Evolutionary conservation across 2,113 vertebrate species (phyloP), one percentile per base, ranked within the genome.

Genomic region (Myotis lucifugus): DNA sequence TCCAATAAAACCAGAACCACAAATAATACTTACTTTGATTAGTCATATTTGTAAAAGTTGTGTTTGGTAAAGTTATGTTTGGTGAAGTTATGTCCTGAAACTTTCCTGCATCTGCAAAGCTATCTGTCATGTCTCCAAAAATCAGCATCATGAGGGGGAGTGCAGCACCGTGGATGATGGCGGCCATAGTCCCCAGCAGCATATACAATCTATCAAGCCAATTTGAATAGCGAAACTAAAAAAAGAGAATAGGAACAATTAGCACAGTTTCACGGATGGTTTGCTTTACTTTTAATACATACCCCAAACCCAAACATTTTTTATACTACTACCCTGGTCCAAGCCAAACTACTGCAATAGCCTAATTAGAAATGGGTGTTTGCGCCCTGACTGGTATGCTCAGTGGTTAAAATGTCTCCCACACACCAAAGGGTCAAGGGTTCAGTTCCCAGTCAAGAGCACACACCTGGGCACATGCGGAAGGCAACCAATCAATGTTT

Each of bases 101-200:
- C 2, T 27, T 86, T 67, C 90, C 94, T 86, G 82, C 23, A 1
- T 0, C 0, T 73, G 99, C 93, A 96, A 99, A 99, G 89, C 97
- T 99, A 97, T 99, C 98, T 0, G 99, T 99, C 99, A 99, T 99
- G 0, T 99, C 98, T 77, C 99, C 99, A 97, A 99, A 99, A 95
- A 99, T 98, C 12, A 99, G 61, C 97, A 99, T 99, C 48, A 98
- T 98, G 83, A 99, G 14, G 29, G 99, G 99, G 13, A 99, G 98
- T 15, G 97, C 97, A 21, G 97, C 95, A n/a, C 99, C 99, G 5
- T 99, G 99, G 70, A 54, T 94, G 78, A 99, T 40, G 4, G 99
- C 98, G 95, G 99, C 97, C 37, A 99, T 0, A 1, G 98, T 97
- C 69, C 98, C 99, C 21, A 98, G 0, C 6, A 98, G 0, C 98